A percentile compares a stretch with the other conserved stretches of the same genome.
Evolutionary conservation across 2,888 invertebrate genomes (phyloP).

Genomic region (Bombylius major): DNA sequence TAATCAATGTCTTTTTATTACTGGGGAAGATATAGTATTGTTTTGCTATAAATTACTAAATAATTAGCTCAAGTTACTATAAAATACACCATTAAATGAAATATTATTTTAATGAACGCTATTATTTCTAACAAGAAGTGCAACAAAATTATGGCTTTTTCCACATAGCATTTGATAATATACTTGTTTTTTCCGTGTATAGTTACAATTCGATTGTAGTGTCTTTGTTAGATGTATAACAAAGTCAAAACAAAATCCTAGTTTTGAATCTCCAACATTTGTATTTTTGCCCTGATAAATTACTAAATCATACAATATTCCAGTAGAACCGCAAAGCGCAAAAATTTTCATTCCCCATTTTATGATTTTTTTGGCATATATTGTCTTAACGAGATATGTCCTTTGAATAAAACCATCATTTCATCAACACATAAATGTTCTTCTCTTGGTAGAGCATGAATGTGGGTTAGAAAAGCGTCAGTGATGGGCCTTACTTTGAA

Average conservation of each 20-base stretch:
- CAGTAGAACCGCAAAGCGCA: constrained; percentile 8
- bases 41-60: too few relatives aligned
- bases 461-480: too few relatives aligned
- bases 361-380: constrained; percentile 5
- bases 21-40: too few relatives aligned
- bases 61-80: too few relatives aligned
- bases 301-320: constrained; percentile 5
- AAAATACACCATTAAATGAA: too few relatives aligned
- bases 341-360: constrained; percentile 6
- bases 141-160: too few relatives aligned
- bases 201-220: background rate
- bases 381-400: background rate
- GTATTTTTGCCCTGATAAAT: constrained; percentile 9
- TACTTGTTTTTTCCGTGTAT: background rate
- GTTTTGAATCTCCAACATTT: constrained; percentile 1
- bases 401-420: constrained; percentile 7
- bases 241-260: constrained; percentile 5
- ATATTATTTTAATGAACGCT: too few relatives aligned
- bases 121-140: too few relatives aligned
- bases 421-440: constrained; percentile 4
- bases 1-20: too few relatives aligned
- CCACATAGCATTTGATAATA: too few relatives aligned
- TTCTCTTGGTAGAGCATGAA: background rate
- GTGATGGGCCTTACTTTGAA: too few relatives aligned
- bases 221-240: constrained; percentile 1